Base-by-base conservation (phyloP, 2,888 invertebrate genomes). In the Pammene fasciana region DNA sequence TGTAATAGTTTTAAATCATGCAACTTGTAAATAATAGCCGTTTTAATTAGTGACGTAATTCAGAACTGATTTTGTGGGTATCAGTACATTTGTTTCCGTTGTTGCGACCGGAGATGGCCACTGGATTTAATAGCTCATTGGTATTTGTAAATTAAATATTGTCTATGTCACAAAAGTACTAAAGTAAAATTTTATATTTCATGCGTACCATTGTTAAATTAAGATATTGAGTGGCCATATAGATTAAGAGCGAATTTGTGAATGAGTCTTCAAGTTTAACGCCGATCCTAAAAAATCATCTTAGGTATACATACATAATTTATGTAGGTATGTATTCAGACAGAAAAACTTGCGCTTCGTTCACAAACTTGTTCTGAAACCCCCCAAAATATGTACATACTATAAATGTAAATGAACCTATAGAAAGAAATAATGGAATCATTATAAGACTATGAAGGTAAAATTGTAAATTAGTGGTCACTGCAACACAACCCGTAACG, bases 171-270 rank as follows among this genome's bases (percentile, higher is more conserved):
- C 60, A 60, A 14, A 45, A 59, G 45, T 64, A 57, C 14, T 55
- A 55, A 56, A 65, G 9, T 70, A 79, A 78, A 76, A 77, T 82
- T 85, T 86, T 86, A 82, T 86, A 86, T 85, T 79, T 79, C 81
- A 83, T 52, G 41, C 55, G 79, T 86, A 86, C 86, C 79, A 82
- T 82, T 87, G 80, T 88, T 85, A 90, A 89, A 89, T 87, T 90
- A 88, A 88, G 86, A 84, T 86, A 86, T 83, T 87, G 86, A 88
- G 91, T 89, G 92, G 91, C 90, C 90, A 92, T 92, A 91, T 81
- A 77, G 74, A 80, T 78, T 72, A 75, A 72, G 79, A 78, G 79
- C 74, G 73, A 83, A 83, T 86, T 81, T 82, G 83, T 83, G 80
- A 78, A 81, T 79, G 76, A 75, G 75, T 72, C 60, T 68, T 68